Conservation (phyloP, 2,797 vertebrate genomes). For the Taenioides sp. region DNA sequence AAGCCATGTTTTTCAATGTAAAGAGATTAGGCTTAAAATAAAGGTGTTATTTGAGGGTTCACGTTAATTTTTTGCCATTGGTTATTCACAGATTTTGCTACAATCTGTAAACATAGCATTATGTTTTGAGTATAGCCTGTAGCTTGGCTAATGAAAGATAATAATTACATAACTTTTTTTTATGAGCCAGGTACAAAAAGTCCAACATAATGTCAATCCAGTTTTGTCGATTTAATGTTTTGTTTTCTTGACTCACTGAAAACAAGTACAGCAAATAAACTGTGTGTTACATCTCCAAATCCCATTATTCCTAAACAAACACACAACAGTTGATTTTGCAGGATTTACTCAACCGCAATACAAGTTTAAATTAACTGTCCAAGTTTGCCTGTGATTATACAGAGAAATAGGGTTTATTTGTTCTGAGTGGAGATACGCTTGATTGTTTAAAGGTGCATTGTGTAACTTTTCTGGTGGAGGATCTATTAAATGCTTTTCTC, state of each 20-base stretch:
- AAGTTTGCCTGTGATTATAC: slow-evolving; percentile 10
- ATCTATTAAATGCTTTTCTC: too few relatives aligned
- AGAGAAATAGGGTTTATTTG: slow-evolving; percentile 13
- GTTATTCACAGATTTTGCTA: neutral
- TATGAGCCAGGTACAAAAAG: neutral
- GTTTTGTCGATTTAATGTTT: neutral
- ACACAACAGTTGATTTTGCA: neutral
- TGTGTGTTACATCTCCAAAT: slow-evolving; percentile 11
- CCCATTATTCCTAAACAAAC: neutral
- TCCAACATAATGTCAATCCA: neutral
- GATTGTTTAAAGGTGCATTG: neutral
- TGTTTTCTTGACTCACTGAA: neutral
- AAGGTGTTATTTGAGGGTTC: too few relatives aligned
- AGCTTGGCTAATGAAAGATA: too few relatives aligned
- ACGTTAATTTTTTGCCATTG: neutral
- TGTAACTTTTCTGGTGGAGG: too few relatives aligned
- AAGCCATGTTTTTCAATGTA: neutral
- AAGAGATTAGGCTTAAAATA: too few relatives aligned
- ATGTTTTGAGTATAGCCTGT: too few relatives aligned
- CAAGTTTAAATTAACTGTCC: neutral
- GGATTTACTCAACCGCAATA: slow-evolving; percentile 2
- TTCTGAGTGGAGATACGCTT: slow-evolving; percentile 7
- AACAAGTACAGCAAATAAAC: slow-evolving; percentile 8
- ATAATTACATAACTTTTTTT: too few relatives aligned
- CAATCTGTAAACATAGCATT: too few relatives aligned